phyloP scores from a whole-genome alignment of 1,140 invertebrate species.

The Pentalonia nigronervosa region DNA sequence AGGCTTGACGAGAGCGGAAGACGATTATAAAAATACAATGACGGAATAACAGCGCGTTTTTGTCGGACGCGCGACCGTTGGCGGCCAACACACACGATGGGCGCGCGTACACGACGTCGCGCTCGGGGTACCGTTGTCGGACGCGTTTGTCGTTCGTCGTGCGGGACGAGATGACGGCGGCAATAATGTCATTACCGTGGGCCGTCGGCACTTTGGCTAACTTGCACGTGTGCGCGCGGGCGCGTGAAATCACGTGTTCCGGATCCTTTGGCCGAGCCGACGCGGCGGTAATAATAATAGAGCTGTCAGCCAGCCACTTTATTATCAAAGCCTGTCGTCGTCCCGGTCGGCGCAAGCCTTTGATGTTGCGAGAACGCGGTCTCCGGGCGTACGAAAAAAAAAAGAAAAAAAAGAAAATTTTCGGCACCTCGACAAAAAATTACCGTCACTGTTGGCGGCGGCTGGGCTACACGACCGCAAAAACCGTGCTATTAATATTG shows the following conservation, averaged over 20 bases:
- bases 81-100: too few species aligned
- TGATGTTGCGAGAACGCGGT: slow-evolving; percentile 1
- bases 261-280: not conserved
- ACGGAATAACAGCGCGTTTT: not conserved
- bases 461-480: too few species aligned
- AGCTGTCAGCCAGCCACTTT: slow-evolving; percentile 48
- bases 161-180: too few species aligned
- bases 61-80: not conserved
- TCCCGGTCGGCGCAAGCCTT: not conserved
- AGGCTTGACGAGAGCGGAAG: not conserved
- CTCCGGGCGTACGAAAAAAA: not conserved
- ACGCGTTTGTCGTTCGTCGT: too few species aligned
- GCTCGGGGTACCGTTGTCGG: too few species aligned
- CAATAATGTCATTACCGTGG: too few species aligned
- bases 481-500: too few species aligned
- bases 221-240: not conserved
- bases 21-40: not conserved
- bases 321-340: not conserved
- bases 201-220: not conserved
- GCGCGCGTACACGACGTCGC: too few species aligned
- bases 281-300: slow-evolving; percentile 34
- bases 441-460: too few species aligned
- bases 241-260: not conserved
- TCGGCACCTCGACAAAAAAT: too few species aligned
- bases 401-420: too few species aligned